Evolutionary conservation across 2,888 invertebrate species (phyloP).

Genomic region (Mactromeris polynyma): DNA sequence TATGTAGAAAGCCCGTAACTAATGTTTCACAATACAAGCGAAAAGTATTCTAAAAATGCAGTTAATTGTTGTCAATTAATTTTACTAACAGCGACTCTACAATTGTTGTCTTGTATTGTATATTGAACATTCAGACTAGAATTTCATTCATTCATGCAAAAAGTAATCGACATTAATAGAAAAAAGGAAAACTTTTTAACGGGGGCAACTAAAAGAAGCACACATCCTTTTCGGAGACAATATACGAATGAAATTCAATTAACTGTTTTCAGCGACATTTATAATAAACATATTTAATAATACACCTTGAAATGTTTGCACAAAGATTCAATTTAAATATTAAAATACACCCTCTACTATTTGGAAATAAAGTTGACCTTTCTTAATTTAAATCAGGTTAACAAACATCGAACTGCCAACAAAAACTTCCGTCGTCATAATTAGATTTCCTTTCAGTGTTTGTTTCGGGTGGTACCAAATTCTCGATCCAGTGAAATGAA

Average conservation of each 20-base stretch:
- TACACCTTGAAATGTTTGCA: background rate
- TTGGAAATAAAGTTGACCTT: background rate
- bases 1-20: no score
- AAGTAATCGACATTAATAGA: no score
- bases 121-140: no score
- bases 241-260: background rate
- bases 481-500: background rate
- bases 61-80: no score
- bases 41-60: no score
- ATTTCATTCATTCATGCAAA: no score
- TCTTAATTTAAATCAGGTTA: background rate
- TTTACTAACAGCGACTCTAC: no score
- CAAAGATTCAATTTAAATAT: background rate
- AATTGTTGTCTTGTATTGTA: no score
- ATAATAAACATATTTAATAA: background rate
- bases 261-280: background rate
- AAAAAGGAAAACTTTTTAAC: no score
- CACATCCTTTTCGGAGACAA: background rate
- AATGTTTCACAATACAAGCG: no score
- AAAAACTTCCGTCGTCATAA: background rate
- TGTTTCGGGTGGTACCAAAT: background rate
- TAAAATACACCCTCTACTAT: background rate
- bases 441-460: background rate
- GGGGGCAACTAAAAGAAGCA: no score
- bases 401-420: background rate